Percentiles rank a stretch among this genome's conserved stretches.
These are phyloP conservation scores for Merops nubicus DNA, from an alignment of 2,113 vertebrate species.

Conservation along the genomic window DNA sequence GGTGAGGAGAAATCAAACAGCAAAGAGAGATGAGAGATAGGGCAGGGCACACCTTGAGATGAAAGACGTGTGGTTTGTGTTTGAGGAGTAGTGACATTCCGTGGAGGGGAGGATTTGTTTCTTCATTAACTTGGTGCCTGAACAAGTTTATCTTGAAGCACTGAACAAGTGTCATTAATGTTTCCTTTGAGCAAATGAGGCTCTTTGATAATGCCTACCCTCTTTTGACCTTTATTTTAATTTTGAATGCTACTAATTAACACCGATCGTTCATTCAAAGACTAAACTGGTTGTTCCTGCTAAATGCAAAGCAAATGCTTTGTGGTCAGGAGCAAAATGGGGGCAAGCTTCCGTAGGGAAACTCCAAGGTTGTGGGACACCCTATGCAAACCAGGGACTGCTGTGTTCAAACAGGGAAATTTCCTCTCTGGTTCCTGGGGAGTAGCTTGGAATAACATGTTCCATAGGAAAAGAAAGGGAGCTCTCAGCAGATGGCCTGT, in stretches of 20 bases:
- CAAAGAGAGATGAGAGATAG: slow-evolving; percentile 52
- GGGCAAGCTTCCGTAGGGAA: slow-evolving; percentile 26
- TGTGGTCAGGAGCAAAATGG: slow-evolving; percentile 34
- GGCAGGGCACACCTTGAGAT: slow-evolving; percentile 50
- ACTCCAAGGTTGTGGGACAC: not conserved
- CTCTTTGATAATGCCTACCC: slow-evolving; percentile 56
- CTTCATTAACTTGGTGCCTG: slow-evolving; percentile 63
- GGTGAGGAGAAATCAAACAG: not conserved
- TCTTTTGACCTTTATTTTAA: slow-evolving; percentile 56
- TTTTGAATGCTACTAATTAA: slow-evolving; percentile 63
- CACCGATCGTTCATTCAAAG: slow-evolving; percentile 22
- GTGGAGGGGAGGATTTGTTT: slow-evolving; percentile 44
- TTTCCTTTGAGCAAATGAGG: slow-evolving; percentile 61
- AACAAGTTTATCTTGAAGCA: slow-evolving; percentile 67
- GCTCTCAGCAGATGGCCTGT: not conserved
- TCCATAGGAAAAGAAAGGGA: not conserved
- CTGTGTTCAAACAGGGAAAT: slow-evolving; percentile 7
- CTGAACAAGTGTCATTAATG: slow-evolving; percentile 55
- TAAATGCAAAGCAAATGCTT: slow-evolving; percentile 48
- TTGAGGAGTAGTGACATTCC: slow-evolving; percentile 35
- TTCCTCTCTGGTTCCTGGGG: slow-evolving; percentile 2
- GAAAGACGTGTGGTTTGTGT: slow-evolving; percentile 39
- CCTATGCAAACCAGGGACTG: not conserved
- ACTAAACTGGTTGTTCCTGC: slow-evolving; percentile 54
- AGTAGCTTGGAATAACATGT: not conserved